Evolutionary conservation across 2,797 vertebrate species (phyloP).

Genomic region (Myotis daubentonii): DNA sequence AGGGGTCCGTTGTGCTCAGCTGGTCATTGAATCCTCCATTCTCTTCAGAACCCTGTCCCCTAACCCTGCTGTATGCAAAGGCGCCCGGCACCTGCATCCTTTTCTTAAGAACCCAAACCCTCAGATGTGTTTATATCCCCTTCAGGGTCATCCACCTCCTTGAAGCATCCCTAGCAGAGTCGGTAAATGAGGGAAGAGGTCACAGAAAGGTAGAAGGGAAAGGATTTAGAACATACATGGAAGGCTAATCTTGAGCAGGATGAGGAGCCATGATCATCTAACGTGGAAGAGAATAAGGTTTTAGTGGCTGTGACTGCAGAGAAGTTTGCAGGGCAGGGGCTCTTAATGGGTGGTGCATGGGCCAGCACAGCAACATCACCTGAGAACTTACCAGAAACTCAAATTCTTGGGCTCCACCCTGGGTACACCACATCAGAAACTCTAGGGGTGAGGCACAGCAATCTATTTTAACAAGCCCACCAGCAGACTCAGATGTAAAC

Average conservation of each 20-base stretch:
- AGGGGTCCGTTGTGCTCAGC: neutral
- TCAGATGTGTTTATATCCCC: neutral
- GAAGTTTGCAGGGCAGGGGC: neutral
- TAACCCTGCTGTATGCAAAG: neutral
- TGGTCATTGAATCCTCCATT: neutral
- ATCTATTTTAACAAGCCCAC: neutral
- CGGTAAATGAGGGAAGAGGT: neutral
- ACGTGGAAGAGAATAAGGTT: neutral
- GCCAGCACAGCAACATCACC: neutral
- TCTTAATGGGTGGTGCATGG: neutral
- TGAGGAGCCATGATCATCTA: neutral
- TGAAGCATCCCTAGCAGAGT: neutral
- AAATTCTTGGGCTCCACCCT: neutral
- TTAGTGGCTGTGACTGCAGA: neutral
- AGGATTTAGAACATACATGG: neutral
- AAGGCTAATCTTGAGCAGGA: neutral
- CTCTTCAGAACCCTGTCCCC: too few relatives aligned
- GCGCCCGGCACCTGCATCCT: neutral
- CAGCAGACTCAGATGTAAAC: neutral
- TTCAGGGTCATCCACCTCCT: neutral
- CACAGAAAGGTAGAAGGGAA: neutral
- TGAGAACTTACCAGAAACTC: neutral
- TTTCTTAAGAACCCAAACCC: neutral
- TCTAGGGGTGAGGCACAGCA: neutral
- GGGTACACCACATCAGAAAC: neutral